Evolutionary conservation across 2,888 invertebrate genomes (phyloP).

Genomic region (Netelia virgata): DNA sequence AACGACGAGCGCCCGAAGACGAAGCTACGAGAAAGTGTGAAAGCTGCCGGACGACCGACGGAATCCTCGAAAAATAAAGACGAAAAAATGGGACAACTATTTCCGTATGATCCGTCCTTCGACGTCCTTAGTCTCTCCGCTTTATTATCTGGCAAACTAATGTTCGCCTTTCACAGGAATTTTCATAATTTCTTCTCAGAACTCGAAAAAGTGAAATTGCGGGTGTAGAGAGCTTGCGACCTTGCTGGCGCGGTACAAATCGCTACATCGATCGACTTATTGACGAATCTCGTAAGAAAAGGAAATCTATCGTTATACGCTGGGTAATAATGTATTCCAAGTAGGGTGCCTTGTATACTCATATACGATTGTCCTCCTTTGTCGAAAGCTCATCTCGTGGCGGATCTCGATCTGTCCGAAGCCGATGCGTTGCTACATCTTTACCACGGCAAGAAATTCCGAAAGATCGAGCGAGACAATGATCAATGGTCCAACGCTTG

Average conservation of each 20-base stretch:
- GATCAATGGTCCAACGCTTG: slow-evolving; percentile 42
- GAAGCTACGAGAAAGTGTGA: slow-evolving; percentile 25
- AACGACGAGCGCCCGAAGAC: slow-evolving; percentile 41
- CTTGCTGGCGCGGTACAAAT: slow-evolving; percentile 70
- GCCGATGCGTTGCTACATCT: slow-evolving; percentile 71
- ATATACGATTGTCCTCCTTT: slow-evolving; percentile 15
- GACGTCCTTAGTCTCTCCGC: neutral
- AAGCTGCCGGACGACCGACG: no score
- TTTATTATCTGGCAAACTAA: neutral
- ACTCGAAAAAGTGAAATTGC: slow-evolving; percentile 65
- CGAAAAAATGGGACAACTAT: slow-evolving; percentile 48
- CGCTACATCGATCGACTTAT: slow-evolving; percentile 72
- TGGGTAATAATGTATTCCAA: neutral
- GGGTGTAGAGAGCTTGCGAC: slow-evolving; percentile 66
- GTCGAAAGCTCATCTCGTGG: slow-evolving; percentile 67
- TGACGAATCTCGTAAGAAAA: slow-evolving; percentile 71
- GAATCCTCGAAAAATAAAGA: slow-evolving; percentile 16
- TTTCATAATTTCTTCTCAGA: slow-evolving; percentile 25
- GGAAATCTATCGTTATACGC: no score
- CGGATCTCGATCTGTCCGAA: slow-evolving; percentile 69
- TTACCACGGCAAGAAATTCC: slow-evolving; percentile 66
- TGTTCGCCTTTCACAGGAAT: neutral
- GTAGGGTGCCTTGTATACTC: neutral
- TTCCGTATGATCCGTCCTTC: slow-evolving; percentile 35
- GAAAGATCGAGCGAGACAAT: slow-evolving; percentile 20